Base-by-base conservation (phyloP, 2,113 vertebrate genomes). In the Larimichthys crocea region DNA sequence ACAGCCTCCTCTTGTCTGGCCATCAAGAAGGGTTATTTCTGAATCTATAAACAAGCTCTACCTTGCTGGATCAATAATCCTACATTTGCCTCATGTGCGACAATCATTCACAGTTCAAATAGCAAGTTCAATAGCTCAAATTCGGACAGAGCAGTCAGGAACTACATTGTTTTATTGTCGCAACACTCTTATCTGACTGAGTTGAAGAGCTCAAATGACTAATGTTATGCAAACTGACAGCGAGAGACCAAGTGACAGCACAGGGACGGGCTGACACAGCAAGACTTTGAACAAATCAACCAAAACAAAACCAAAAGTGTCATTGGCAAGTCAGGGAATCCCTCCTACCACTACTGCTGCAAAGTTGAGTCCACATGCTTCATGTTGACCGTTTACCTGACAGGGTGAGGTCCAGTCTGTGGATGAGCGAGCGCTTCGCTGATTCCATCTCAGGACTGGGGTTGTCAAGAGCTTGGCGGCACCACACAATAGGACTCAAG, bases 401-500 rank as follows among this genome's bases (percentile, higher is more conserved):
- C 97, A 99, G 97, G 75, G 97, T 99, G 93, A 98, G 97, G 86
- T 99, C 98, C 91, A 99, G 96, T 79, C 97, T 95, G 93, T 99
- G 98, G 86, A 99, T 96, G 89, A 99, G 96, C 12, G 97, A 99
- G 78, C 97, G 98, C 91, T 99, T 99, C 93, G 98, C 98, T 86
- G 96, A 96, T 93, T 99, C 98, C 92, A 99, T 96, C 65, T 99
- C 98, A 84, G 98, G 98, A 90, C 96, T 98, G 77, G 98, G 98
- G 89, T 97, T 96, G 95, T 99, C 98, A 87, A 99, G 85, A 64
- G 98, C 97, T 86, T 98, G 96, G 72, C 98, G 96, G 94, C 98
- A 99, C 98, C 98, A 99, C 90, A 97, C 96, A 11, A 99, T 93
- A 0, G 98, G 98, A 90, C 96, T 99, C 86, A 97, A 90, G n/a